These are phyloP conservation scores for Cyanoramphus novaezelandiae DNA, from an alignment of 2,113 vertebrate genomes.

Conservation along the genomic window DNA sequence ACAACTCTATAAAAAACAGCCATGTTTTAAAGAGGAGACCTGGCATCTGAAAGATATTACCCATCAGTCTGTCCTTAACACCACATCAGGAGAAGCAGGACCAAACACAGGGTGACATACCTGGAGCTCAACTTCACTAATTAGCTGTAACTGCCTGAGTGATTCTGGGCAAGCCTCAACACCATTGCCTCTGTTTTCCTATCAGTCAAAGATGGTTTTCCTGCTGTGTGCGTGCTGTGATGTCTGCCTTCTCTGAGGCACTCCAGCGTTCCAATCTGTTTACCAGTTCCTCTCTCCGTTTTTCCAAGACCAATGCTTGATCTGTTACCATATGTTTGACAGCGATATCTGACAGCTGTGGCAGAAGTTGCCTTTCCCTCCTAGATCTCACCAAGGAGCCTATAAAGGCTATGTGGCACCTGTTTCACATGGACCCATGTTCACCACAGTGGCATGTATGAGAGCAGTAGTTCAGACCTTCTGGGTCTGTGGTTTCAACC, in stretches of 20 bases:
- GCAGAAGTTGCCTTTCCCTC: neutral
- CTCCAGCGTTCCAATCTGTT: neutral
- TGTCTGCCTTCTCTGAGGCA: neutral
- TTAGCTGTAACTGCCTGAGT: neutral
- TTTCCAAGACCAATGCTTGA: neutral
- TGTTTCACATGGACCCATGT: fast-evolving
- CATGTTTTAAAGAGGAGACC: neutral
- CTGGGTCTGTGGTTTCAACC: neutral
- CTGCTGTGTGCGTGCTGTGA: neutral
- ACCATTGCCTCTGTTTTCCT: neutral
- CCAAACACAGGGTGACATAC: fast-evolving
- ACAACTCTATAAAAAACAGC: neutral
- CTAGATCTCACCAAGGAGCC: neutral
- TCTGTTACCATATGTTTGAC: neutral
- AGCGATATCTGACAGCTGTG: neutral
- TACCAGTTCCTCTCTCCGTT: neutral
- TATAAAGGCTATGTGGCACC: neutral
- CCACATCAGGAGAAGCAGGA: neutral
- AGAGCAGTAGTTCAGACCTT: neutral
- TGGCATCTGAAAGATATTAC: neutral
- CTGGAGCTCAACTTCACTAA: neutral
- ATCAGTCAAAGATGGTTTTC: neutral
- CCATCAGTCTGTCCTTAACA: neutral
- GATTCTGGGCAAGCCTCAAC: neutral
- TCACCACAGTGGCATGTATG: fast-evolving